Evolutionary conservation across 2,888 invertebrate genomes (phyloP).

Genomic region (Noctua pronuba): DNA sequence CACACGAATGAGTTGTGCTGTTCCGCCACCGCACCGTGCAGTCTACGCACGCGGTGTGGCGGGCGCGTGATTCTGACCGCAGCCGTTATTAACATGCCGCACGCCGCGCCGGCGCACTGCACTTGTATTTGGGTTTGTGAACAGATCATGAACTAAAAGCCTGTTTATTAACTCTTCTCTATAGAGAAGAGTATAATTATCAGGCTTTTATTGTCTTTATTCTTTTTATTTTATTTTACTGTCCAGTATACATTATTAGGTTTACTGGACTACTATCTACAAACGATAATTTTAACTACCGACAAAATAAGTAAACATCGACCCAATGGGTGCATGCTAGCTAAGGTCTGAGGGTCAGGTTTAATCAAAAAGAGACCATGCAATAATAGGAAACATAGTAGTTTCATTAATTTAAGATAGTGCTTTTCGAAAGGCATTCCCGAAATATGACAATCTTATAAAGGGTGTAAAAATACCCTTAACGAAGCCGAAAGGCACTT

Average conservation of each 20-base stretch:
- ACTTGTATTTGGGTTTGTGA: not conserved
- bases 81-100: slow-evolving; percentile 17
- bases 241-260: too few relatives aligned
- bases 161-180: not conserved
- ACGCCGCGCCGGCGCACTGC: not conserved
- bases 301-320: not conserved
- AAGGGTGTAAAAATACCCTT: too few relatives aligned
- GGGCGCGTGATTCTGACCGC: slow-evolving; percentile 20
- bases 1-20: not conserved
- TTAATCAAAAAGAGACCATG: not conserved
- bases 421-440: not conserved
- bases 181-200: too few relatives aligned
- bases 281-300: not conserved
- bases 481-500: too few relatives aligned
- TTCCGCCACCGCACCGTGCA: not conserved
- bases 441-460: not conserved
- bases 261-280: not conserved
- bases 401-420: not conserved
- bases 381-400: not conserved
- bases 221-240: too few relatives aligned
- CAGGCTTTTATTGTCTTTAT: too few relatives aligned
- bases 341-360: not conserved
- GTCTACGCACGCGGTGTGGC: not conserved
- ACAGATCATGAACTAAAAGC: not conserved
- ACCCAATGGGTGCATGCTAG: not conserved